Evolutionary conservation across 2,888 invertebrate species (phyloP).

Genomic region (Megalurothrips usitatus): DNA sequence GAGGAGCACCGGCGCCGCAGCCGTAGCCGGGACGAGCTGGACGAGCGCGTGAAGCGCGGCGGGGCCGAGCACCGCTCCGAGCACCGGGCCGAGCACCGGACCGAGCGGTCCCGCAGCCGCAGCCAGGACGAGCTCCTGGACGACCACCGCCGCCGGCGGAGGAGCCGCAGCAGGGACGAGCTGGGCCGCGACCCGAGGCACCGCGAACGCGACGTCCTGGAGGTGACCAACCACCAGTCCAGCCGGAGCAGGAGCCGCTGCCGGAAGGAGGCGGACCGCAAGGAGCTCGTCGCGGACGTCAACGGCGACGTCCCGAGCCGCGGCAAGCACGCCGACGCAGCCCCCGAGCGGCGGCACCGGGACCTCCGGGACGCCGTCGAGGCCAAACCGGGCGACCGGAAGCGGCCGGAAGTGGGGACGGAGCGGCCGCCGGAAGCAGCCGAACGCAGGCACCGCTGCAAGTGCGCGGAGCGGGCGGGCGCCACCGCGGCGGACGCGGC

Average conservation of each 20-base stretch:
- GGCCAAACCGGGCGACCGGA: not conserved
- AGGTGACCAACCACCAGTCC: not conserved
- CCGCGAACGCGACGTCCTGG: not conserved
- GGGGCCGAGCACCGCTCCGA: not conserved
- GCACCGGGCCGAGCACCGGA: not conserved
- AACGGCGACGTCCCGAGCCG: not conserved
- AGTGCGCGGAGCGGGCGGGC: not conserved
- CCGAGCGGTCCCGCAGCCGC: not conserved
- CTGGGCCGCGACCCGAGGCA: not conserved
- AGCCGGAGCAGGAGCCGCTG: not conserved
- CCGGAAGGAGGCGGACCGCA: not conserved
- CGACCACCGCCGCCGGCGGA: not conserved
- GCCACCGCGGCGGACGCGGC: not conserved
- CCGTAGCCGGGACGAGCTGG: conserved; percentile 1
- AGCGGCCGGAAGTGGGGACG: not conserved
- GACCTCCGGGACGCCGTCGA: not conserved
- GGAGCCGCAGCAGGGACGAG: not conserved
- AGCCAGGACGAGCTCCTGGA: not conserved
- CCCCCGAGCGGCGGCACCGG: not conserved
- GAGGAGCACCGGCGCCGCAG: not conserved
- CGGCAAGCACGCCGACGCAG: not conserved
- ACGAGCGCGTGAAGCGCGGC: not conserved
- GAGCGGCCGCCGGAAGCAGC: not conserved
- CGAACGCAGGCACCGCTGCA: not conserved
- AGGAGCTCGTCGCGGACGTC: not conserved